These are phyloP conservation scores for Nettapus auritus DNA, from an alignment of 2,113 vertebrate species.

Conservation along the genomic window DNA sequence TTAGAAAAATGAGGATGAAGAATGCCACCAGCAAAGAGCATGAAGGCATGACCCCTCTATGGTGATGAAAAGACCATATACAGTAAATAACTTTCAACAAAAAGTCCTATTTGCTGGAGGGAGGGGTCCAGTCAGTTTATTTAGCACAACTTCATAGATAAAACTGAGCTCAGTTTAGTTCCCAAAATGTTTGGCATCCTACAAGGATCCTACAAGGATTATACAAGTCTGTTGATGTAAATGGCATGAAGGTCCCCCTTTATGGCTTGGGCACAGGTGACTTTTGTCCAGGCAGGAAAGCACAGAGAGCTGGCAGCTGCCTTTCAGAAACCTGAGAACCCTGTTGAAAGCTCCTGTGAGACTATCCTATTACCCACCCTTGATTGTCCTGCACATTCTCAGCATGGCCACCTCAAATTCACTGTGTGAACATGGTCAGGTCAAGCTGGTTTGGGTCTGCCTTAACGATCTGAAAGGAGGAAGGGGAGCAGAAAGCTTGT, in stretches of 20 bases:
- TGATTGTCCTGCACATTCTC: not conserved
- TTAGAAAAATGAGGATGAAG: not conserved
- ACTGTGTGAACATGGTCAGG: too few species aligned
- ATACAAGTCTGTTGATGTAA: not conserved
- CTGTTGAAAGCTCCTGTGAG: not conserved
- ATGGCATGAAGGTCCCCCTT: not conserved
- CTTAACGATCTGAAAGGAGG: not conserved
- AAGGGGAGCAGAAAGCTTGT: not conserved
- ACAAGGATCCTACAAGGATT: not conserved
- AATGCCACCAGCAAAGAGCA: not conserved
- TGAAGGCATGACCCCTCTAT: not conserved
- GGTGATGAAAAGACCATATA: not conserved
- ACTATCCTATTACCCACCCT: not conserved
- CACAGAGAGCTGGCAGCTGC: not conserved
- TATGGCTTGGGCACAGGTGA: not conserved
- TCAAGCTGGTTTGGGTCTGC: not conserved
- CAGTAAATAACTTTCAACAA: not conserved
- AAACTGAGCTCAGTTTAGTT: not conserved
- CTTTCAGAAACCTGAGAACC: not conserved
- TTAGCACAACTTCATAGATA: rapidly evolving
- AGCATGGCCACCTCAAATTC: too few species aligned
- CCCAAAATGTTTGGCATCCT: not conserved
- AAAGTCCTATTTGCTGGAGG: not conserved
- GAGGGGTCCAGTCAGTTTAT: not conserved
- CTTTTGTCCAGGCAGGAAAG: not conserved